Conservation (phyloP, 1,140 invertebrate species). For the Drosophila lini region DNA sequence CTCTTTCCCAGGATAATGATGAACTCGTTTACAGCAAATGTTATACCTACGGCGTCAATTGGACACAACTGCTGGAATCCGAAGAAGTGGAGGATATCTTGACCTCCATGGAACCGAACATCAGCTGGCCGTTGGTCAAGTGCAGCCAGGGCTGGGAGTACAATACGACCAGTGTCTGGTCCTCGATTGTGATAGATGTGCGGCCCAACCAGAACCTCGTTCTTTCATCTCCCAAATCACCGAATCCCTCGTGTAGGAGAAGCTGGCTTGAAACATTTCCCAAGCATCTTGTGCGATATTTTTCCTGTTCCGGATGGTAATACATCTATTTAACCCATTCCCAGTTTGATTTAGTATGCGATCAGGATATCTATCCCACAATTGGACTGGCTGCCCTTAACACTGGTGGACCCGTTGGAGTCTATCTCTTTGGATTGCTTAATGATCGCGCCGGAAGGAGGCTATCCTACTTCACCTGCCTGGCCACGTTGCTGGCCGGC, state of each 20-base stretch:
- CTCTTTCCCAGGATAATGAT: constrained; percentile 84
- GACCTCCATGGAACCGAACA: constrained; percentile 84
- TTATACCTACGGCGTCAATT: constrained; percentile 89
- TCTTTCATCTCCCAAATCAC: constrained; percentile 9
- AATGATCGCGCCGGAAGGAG: constrained; percentile 93
- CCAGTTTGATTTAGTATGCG: constrained; percentile 94
- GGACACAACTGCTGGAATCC: constrained; percentile 86
- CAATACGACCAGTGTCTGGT: constrained; percentile 88
- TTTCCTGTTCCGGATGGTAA: constrained; percentile 58
- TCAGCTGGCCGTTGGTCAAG: constrained; percentile 87
- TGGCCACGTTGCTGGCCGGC: constrained; percentile 91
- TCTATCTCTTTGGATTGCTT: constrained; percentile 92
- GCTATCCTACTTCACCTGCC: constrained; percentile 92
- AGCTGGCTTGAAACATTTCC: constrained; percentile 61
- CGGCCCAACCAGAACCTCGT: constrained; percentile 75
- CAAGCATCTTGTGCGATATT: constrained; percentile 5
- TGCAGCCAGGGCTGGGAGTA: constrained; percentile 93
- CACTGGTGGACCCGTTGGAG: constrained; percentile 92
- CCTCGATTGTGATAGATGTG: constrained; percentile 93
- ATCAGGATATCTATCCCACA: constrained; percentile 93
- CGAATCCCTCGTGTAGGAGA: constrained; percentile 47
- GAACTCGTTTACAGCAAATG: constrained; percentile 87
- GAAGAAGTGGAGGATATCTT: constrained; percentile 41
- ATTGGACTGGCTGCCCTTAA: constrained; percentile 93
- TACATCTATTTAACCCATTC: not conserved